Evolutionary conservation across 2,797 vertebrate species (phyloP).

Genomic region (Glyptemys insculpta): DNA sequence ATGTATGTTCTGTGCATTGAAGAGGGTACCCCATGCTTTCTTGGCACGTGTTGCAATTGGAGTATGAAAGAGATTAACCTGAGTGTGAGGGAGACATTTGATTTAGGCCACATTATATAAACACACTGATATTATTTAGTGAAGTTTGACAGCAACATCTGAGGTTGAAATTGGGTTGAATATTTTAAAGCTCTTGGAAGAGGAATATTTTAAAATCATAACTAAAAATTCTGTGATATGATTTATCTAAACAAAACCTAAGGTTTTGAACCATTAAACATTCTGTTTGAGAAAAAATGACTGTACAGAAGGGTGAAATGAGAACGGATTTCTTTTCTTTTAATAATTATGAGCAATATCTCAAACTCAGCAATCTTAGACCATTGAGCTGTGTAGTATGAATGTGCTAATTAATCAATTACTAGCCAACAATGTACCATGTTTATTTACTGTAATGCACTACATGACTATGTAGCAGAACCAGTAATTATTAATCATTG

Average conservation of each 20-base stretch:
- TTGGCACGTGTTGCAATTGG: rapidly evolving
- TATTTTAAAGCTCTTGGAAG: not conserved
- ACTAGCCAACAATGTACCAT: constrained; percentile 60
- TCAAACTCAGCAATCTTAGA: constrained; percentile 76
- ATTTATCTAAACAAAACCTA: constrained; percentile 68
- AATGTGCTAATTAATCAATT: constrained; percentile 82
- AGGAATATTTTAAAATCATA: constrained; percentile 28
- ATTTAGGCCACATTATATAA: too few relatives aligned
- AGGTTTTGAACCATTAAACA: constrained; percentile 64
- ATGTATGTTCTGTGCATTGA: rapidly evolving
- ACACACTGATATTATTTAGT: rapidly evolving
- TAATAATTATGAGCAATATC: constrained; percentile 72
- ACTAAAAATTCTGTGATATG: constrained; percentile 8
- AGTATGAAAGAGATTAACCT: rapidly evolving
- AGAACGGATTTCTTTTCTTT: constrained; percentile 52
- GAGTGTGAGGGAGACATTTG: not conserved
- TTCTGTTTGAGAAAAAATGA: not conserved
- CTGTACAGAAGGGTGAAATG: constrained; percentile 50
- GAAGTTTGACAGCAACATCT: not conserved
- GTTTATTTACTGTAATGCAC: constrained; percentile 78
- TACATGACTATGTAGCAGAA: constrained; percentile 55
- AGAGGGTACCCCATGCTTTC: rapidly evolving
- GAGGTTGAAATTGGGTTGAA: constrained; percentile 37
- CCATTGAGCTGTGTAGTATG: constrained; percentile 69
- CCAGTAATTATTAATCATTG: constrained; percentile 81